Evolutionary conservation across 2,888 invertebrate genomes (phyloP).

Genomic region (Euphydryas editha): DNA sequence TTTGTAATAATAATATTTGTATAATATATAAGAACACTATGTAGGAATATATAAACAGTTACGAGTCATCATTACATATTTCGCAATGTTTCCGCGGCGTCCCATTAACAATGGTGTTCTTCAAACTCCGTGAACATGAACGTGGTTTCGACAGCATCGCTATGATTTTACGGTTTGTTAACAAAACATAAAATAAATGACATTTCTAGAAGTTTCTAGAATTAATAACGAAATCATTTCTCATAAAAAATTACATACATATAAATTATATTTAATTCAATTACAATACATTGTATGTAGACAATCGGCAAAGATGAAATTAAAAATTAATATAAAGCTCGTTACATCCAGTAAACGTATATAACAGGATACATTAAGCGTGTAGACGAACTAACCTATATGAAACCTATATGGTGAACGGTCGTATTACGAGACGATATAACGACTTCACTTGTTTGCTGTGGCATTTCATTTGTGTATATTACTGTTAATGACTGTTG

Average conservation of each 20-base stretch:
- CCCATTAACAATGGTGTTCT: slow-evolving; percentile 8
- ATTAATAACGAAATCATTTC: neutral
- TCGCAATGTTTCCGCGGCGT: neutral
- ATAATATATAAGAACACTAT: neutral
- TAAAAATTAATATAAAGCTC: neutral
- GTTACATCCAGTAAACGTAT: slow-evolving; percentile 5
- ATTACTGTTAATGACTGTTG: neutral
- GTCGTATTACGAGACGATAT: slow-evolving; percentile 20
- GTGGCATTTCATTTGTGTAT: slow-evolving; percentile 1
- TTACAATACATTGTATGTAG: neutral
- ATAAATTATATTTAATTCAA: neutral
- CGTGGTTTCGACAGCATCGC: slow-evolving; percentile 5
- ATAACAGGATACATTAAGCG: slow-evolving; percentile 22
- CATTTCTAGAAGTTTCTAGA: neutral
- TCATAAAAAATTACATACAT: neutral
- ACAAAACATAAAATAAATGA: neutral
- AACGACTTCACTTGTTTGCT: neutral
- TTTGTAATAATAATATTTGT: neutral
- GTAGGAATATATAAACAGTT: neutral
- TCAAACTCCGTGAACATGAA: slow-evolving; percentile 7
- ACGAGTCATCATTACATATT: neutral
- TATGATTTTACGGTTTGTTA: slow-evolving; percentile 1
- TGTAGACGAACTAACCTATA: slow-evolving; percentile 27
- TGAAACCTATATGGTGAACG: slow-evolving; percentile 19
- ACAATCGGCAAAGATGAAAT: neutral